Evolutionary conservation across 2,797 vertebrate species (phyloP).

Genomic region (Dipus sagitta): DNA sequence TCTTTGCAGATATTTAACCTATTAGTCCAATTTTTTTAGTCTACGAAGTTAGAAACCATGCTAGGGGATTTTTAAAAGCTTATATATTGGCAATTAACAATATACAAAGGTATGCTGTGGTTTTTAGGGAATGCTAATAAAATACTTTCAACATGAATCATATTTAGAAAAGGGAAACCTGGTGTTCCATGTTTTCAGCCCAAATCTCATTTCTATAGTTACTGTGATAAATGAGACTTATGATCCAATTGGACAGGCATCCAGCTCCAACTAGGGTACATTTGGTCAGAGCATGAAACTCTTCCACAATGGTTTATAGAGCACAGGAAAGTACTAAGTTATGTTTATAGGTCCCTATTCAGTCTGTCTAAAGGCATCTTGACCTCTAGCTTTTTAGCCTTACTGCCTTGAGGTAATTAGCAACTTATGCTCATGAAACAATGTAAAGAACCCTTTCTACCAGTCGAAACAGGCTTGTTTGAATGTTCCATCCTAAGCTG

Average conservation of each 20-base stretch:
- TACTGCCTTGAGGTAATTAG: conserved; percentile 2
- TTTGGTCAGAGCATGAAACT: not conserved
- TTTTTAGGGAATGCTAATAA: conserved; percentile 61
- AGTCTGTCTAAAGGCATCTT: not conserved
- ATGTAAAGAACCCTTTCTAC: not conserved
- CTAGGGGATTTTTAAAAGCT: conserved; percentile 10
- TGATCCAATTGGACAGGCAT: conserved; percentile 13
- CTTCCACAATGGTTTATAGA: conserved; percentile 1
- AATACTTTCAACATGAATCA: conserved; percentile 62
- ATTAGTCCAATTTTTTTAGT: conserved; percentile 12
- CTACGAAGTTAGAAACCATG: not conserved
- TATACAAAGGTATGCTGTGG: conserved; percentile 53
- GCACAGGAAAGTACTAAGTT: not conserved
- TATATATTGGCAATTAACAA: conserved; percentile 48
- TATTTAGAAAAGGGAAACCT: conserved; percentile 62
- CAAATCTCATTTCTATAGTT: conserved; percentile 65
- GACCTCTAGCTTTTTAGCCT: not conserved
- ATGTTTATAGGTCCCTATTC: not conserved
- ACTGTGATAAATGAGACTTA: not conserved
- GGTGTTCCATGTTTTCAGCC: conserved; percentile 38
- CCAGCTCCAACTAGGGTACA: not conserved
- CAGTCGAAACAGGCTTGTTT: not conserved
- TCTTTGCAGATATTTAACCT: conserved; percentile 2
- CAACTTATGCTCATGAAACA: conserved; percentile 41
- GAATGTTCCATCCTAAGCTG: not conserved